A percentile compares a stretch with the other conserved stretches of the same genome.
phyloP scores from a whole-genome alignment of 1,140 invertebrate genomes.

The Drosophila trapezifrons region DNA sequence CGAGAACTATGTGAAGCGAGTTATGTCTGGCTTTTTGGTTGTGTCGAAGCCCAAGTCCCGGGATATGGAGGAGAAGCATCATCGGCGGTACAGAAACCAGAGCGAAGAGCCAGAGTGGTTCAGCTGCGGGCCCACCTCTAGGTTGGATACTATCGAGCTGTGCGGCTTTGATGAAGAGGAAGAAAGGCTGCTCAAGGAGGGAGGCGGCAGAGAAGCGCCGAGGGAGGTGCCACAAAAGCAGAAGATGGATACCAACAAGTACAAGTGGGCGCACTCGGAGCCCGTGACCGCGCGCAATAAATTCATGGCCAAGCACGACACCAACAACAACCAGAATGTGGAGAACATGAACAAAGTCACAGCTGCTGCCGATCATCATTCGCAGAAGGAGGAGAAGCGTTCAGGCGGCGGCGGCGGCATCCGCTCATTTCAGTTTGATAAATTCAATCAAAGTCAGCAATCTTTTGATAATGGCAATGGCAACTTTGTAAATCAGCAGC shows the following conservation, averaged over 20 bases:
- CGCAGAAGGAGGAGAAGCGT: constrained; percentile 54
- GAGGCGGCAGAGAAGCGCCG: constrained; percentile 15
- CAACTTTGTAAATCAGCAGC: constrained; percentile 35
- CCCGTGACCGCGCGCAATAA: constrained; percentile 48
- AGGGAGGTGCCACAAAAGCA: constrained; percentile 43
- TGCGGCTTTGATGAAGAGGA: constrained; percentile 81
- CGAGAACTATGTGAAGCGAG: constrained; percentile 79
- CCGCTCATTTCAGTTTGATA: constrained; percentile 50
- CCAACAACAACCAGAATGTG: constrained; percentile 56
- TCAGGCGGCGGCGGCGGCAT: background rate
- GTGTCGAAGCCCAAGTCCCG: constrained; percentile 76
- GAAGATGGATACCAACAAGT: constrained; percentile 63
- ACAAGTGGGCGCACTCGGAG: constrained; percentile 62
- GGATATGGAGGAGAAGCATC: constrained; percentile 66
- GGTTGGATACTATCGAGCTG: constrained; percentile 78
- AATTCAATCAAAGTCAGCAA: constrained; percentile 40
- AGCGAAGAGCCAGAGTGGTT: constrained; percentile 82
- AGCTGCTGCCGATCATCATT: constrained; percentile 11
- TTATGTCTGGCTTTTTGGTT: constrained; percentile 77
- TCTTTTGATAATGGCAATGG: constrained; percentile 25
- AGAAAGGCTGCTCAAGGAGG: constrained; percentile 56
- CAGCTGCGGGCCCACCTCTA: constrained; percentile 78
- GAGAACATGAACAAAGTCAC: constrained; percentile 64
- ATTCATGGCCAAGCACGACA: constrained; percentile 53
- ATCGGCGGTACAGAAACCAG: constrained; percentile 69